These are phyloP conservation scores for Plebejus argus DNA, from an alignment of 2,888 invertebrate genomes.

Conservation along the genomic window DNA sequence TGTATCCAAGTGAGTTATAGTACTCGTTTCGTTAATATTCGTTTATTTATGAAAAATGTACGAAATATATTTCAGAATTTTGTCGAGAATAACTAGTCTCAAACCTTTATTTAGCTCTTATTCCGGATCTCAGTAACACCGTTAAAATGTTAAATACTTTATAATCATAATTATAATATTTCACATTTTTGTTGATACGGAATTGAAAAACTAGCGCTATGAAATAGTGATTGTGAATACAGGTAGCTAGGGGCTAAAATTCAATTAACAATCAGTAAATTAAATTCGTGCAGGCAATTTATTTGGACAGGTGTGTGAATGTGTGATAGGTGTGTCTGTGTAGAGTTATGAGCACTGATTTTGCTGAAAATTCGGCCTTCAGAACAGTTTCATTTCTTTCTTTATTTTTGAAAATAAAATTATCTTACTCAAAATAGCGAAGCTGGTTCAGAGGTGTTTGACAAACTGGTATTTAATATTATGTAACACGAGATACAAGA, in stretches of 20 bases:
- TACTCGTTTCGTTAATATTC: neutral
- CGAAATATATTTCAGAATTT: neutral
- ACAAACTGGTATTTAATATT: too few relatives aligned
- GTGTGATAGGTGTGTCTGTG: neutral
- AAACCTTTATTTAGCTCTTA: neutral
- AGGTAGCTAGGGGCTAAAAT: neutral
- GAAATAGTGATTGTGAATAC: neutral
- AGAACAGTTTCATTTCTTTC: too few relatives aligned
- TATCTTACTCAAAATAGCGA: too few relatives aligned
- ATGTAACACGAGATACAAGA: too few relatives aligned
- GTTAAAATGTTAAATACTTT: neutral
- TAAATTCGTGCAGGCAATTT: neutral
- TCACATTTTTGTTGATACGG: neutral
- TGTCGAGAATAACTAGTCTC: neutral
- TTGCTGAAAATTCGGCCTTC: too few relatives aligned
- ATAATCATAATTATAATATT: neutral
- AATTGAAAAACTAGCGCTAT: neutral
- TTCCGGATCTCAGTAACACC: neutral
- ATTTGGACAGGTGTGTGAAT: neutral
- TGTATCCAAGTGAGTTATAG: neutral
- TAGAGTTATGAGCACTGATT: neutral
- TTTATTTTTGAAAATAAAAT: too few relatives aligned
- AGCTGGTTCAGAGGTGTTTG: too few relatives aligned
- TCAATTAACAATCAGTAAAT: conserved; percentile 7
- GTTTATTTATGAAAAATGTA: neutral